Evolutionary conservation across 2,113 vertebrate species (phyloP).

Genomic region (Hemiprocne comata): DNA sequence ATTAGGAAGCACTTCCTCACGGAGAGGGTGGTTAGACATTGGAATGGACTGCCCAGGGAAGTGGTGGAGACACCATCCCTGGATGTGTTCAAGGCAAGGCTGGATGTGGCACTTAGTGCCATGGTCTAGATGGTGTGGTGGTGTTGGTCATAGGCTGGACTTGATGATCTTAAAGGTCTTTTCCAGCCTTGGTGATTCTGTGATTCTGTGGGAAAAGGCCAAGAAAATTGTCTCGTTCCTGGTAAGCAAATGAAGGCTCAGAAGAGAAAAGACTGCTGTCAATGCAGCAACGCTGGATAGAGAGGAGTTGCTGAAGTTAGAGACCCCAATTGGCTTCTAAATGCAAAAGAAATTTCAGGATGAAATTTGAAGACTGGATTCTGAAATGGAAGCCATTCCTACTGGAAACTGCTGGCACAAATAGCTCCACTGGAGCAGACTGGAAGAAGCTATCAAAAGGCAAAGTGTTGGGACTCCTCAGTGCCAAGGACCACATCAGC

Average conservation of each 20-base stretch:
- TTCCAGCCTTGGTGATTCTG: no score
- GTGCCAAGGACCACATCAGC: background rate
- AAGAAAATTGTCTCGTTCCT: background rate
- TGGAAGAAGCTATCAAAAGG: background rate
- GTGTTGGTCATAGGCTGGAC: no score
- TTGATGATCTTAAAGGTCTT: no score
- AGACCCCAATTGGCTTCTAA: background rate
- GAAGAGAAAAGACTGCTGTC: background rate
- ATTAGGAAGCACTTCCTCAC: no score
- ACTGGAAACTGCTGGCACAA: background rate
- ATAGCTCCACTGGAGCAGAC: background rate
- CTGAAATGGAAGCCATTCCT: background rate
- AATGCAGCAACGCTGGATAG: background rate
- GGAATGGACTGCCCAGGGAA: no score
- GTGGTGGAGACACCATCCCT: no score
- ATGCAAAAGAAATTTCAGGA: background rate
- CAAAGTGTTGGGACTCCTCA: background rate
- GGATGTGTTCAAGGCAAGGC: no score
- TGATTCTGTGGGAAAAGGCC: background rate
- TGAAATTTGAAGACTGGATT: background rate
- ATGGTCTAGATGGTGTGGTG: no score
- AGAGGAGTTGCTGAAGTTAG: background rate
- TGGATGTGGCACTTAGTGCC: no score
- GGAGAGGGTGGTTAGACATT: no score
- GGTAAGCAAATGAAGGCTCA: background rate